Evolutionary conservation across 92 coral and sea anemone species (phyloP).

Genomic region (Porites divaricata): DNA sequence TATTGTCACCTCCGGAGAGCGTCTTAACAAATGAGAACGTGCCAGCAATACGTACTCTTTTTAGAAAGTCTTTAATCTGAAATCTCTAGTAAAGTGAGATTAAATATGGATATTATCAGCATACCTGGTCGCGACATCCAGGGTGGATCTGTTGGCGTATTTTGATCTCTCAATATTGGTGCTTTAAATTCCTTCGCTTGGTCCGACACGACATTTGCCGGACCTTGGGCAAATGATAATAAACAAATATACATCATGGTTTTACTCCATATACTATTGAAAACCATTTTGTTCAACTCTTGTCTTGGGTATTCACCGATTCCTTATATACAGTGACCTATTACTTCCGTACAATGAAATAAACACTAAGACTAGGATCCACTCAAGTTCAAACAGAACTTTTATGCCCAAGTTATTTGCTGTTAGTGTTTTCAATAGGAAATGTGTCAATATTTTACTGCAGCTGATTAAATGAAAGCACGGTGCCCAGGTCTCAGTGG

Average conservation of each 20-base stretch:
- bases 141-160: constrained; percentile 1
- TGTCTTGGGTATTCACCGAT: not conserved
- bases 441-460: not conserved
- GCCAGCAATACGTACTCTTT: not conserved
- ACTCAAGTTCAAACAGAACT: not conserved
- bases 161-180: not conserved
- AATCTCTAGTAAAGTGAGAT: not conserved
- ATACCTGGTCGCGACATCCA: constrained; percentile 42
- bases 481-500: not conserved
- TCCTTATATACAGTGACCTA: not conserved
- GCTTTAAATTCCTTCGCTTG: constrained; percentile 1
- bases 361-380: not conserved
- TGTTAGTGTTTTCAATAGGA: constrained; percentile 1
- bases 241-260: not conserved
- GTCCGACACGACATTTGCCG: constrained; percentile 17
- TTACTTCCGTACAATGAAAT: not conserved
- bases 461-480: constrained; percentile 27
- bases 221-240: not conserved
- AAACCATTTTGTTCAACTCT: not conserved
- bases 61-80: not conserved
- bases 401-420: not conserved
- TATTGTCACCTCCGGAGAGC: no score
- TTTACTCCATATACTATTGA: not conserved
- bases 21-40: no score
- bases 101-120: not conserved